Evolutionary conservation across 2,888 invertebrate species (phyloP), one percentile per base, ranked within the genome.

Genomic region (Trichopria drosophilae): DNA sequence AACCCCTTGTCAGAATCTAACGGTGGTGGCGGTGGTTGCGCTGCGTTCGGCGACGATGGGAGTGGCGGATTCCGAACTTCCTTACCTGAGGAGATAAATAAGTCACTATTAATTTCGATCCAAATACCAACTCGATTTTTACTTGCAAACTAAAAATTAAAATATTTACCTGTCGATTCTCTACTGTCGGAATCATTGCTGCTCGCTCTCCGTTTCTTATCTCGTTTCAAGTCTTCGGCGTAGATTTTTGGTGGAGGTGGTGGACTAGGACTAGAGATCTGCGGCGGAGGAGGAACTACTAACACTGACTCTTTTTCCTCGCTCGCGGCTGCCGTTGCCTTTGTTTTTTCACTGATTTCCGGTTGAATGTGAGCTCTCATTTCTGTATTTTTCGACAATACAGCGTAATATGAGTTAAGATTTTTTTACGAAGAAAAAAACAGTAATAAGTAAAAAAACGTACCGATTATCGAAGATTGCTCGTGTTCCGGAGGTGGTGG

Each of bases 401-500:
- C 12, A 6, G 3, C 36, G 9, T 3, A n/a, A 20, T 6, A 12
- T 6, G n/a, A 10, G 43, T 34, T 29, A 28, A 47, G 13, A 28
- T 37, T 23, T 41, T 40, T 28, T 19, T 28, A 40, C 2, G 12
- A 40, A 23, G 15, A 10, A 18, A 9, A 26, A 10, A 9, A 7
- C 9, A 18, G 7, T 26, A 3, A 29, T 29, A 29, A 10, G 29
- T 24, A 22, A 42, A 39, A n/a, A 28, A 20, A 44, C 37, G 36
- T 43, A 70, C 71, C 69, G 37, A 68, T 65, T 20, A 64, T 59
- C 36, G 61, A 53, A 10, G 67, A 47, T n/a, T 67, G 68, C 48
- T 70, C 72, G 15, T 69, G 69, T 6, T 72, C 72, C 19, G 69
- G 71, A 28, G 80, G 80, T 9, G 82, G 82, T 9, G 82, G 82